Percentiles rank a stretch among this genome's conserved stretches.
phyloP scores from a whole-genome alignment of 2,888 invertebrate species.

The Chymomyza amoena region DNA sequence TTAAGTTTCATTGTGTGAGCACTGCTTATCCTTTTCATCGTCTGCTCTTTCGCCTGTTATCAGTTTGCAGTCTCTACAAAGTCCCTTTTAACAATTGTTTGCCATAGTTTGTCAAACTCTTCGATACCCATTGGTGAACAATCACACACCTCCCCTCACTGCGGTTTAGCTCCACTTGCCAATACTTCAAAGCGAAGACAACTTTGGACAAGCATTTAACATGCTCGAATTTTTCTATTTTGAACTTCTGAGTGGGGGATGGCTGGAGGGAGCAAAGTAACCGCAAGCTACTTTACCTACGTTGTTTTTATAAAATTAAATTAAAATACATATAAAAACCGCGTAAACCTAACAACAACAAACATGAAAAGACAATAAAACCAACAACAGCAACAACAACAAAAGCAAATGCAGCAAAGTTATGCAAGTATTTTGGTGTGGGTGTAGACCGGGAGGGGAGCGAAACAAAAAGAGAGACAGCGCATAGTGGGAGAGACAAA shows the following conservation, averaged over 20 bases:
- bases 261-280: not conserved
- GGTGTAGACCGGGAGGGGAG: not conserved
- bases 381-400: slow-evolving; percentile 5
- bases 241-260: not conserved
- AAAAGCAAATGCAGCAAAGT: slow-evolving; percentile 18
- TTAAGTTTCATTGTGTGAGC: not conserved
- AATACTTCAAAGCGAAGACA: not conserved
- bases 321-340: slow-evolving; percentile 66
- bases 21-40: not conserved
- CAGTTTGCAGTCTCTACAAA: not conserved
- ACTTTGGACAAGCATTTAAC: not conserved
- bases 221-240: not conserved
- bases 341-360: slow-evolving; percentile 58
- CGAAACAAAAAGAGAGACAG: not conserved
- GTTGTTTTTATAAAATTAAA: slow-evolving; percentile 58
- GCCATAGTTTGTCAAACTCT: not conserved
- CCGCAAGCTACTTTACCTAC: not conserved
- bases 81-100: not conserved
- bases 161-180: too few species aligned
- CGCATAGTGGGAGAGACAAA: slow-evolving; percentile 1
- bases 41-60: not conserved
- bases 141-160: not conserved
- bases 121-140: not conserved
- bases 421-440: not conserved
- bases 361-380: slow-evolving; percentile 23